These are phyloP conservation scores for Macrosiphum euphorbiae DNA, from an alignment of 2,888 invertebrate genomes.

Conservation along the genomic window DNA sequence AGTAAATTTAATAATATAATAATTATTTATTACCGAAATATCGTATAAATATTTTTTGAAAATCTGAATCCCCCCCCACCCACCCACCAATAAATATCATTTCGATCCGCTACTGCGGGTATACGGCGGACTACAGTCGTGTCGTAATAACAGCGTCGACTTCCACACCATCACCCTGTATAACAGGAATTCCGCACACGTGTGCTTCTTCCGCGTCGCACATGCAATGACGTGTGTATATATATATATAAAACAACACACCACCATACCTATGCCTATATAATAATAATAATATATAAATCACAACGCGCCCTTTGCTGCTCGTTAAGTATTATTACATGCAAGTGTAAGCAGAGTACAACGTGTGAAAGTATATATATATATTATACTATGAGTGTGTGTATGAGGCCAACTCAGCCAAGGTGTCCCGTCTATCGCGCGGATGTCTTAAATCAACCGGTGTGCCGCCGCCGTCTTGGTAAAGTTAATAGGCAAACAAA, in stretches of 20 bases:
- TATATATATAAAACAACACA: not conserved
- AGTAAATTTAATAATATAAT: no score
- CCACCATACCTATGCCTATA: not conserved
- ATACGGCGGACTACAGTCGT: no score
- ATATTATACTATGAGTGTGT: not conserved
- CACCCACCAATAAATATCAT: no score
- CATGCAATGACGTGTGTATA: not conserved
- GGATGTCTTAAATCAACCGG: constrained; percentile 64
- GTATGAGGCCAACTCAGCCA: not conserved
- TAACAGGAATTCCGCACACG: constrained; percentile 3
- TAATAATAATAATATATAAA: constrained; percentile 27
- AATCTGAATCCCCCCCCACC: no score
- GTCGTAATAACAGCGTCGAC: not conserved
- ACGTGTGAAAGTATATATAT: not conserved
- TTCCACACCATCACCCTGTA: not conserved
- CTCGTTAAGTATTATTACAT: constrained; percentile 36
- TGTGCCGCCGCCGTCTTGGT: constrained; percentile 28
- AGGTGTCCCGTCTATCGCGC: constrained; percentile 22
- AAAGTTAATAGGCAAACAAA: constrained; percentile 58
- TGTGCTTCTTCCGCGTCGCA: not conserved
- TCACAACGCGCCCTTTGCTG: constrained; percentile 44
- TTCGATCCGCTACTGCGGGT: no score
- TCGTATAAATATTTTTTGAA: no score
- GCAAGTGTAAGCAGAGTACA: not conserved
- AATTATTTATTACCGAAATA: no score